Conservation (phyloP, 2,888 invertebrate genomes). For the Carcina quercana region DNA sequence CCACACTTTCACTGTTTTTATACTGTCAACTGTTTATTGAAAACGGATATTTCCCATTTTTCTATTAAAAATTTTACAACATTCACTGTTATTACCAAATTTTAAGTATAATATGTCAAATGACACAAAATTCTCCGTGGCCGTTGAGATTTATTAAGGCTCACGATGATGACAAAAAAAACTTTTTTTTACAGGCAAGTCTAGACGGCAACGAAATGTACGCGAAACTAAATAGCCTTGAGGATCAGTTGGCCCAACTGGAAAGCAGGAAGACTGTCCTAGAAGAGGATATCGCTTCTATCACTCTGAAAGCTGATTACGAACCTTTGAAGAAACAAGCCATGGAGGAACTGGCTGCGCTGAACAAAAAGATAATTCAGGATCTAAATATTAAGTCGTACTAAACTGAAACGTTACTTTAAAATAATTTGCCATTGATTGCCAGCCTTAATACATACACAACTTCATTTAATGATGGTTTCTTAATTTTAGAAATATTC, state of each 20-base stretch:
- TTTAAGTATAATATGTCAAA: not conserved
- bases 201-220: slow-evolving; percentile 83
- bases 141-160: not conserved
- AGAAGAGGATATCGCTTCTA: slow-evolving; percentile 79
- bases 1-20: too few relatives aligned
- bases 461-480: too few relatives aligned
- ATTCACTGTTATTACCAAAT: too few relatives aligned
- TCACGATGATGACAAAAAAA: not conserved
- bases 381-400: slow-evolving; percentile 55
- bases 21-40: too few relatives aligned
- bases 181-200: slow-evolving; percentile 57
- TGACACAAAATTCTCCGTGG: not conserved
- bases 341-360: slow-evolving; percentile 63
- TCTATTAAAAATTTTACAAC: too few relatives aligned
- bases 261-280: slow-evolving; percentile 80
- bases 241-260: slow-evolving; percentile 79
- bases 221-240: slow-evolving; percentile 78
- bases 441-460: too few relatives aligned
- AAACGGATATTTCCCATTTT: too few relatives aligned
- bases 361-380: slow-evolving; percentile 73
- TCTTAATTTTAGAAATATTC: too few relatives aligned
- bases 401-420: too few relatives aligned
- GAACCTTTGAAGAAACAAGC: slow-evolving; percentile 76
- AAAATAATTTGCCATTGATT: too few relatives aligned
- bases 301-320: slow-evolving; percentile 80